Evolutionary conservation across 2,113 vertebrate genomes (phyloP).

Genomic region (Zeus faber): DNA sequence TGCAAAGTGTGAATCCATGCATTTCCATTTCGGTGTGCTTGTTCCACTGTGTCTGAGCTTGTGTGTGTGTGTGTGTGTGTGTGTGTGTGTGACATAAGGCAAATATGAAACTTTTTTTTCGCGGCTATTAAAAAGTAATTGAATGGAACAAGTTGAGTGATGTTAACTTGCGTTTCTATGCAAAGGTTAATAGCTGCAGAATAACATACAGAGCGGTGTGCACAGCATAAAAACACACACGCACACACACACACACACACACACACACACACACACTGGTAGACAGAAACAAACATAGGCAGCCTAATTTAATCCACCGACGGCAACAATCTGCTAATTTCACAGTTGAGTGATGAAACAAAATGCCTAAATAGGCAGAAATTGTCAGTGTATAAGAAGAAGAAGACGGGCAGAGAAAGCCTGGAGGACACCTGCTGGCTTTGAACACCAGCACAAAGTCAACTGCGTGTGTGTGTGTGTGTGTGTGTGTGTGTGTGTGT

Average conservation of each 20-base stretch:
- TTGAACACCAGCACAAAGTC: constrained; percentile 12
- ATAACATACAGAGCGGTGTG: too few relatives aligned
- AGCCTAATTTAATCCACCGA: constrained; percentile 39
- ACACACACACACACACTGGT: constrained; percentile 7
- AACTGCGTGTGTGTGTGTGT: constrained; percentile 15
- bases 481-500: constrained; percentile 14
- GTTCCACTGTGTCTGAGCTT: neutral
- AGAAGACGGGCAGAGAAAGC: constrained; percentile 23
- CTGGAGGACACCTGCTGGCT: constrained; percentile 27
- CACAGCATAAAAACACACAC: too few relatives aligned
- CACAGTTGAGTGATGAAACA: constrained; percentile 55
- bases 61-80: constrained; percentile 12
- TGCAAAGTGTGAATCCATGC: too few relatives aligned
- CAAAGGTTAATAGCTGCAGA: too few relatives aligned
- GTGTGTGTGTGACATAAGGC: too few relatives aligned
- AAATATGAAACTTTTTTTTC: too few relatives aligned
- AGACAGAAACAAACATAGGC: too few relatives aligned
- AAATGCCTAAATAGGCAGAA: constrained; percentile 66
- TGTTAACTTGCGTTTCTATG: too few relatives aligned
- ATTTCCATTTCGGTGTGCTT: too few relatives aligned
- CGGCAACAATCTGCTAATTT: constrained; percentile 59
- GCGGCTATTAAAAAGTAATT: too few relatives aligned
- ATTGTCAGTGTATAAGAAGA: constrained; percentile 50
- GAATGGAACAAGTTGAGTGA: too few relatives aligned
- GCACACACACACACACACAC: constrained; percentile 6